These are phyloP conservation scores for Leptocoma aspasia DNA, from an alignment of 2,113 vertebrate genomes.

Conservation along the genomic window DNA sequence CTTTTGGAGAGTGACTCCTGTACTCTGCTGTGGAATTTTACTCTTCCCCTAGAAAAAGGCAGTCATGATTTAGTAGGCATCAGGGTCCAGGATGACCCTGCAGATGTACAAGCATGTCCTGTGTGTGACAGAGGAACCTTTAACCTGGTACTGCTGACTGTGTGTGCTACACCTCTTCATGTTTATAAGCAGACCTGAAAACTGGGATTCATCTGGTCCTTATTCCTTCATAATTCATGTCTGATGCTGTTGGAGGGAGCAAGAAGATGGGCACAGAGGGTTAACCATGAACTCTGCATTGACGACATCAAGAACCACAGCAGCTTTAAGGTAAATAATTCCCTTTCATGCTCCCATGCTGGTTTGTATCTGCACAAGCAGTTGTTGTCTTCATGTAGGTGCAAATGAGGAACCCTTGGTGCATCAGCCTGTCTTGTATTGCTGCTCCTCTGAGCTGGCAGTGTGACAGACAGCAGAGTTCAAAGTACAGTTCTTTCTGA, in stretches of 20 bases:
- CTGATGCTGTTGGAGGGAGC: background rate
- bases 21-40: background rate
- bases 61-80: background rate
- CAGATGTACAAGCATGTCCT: accelerated
- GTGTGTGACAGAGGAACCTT: background rate
- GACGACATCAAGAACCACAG: background rate
- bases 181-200: background rate
- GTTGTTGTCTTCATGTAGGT: background rate
- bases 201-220: background rate
- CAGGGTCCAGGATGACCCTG: background rate
- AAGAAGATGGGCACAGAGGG: background rate
- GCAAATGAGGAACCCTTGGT: background rate
- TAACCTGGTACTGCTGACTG: background rate
- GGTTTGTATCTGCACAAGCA: background rate
- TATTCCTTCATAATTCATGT: background rate
- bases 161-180: background rate
- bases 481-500: background rate
- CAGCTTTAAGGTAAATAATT: background rate
- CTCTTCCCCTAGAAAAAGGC: background rate
- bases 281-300: background rate
- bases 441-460: background rate
- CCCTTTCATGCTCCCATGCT: background rate
- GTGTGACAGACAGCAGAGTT: accelerated
- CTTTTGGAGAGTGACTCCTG: background rate
- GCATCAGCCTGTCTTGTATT: background rate